A percentile compares a stretch with the other conserved stretches of the same genome.
phyloP scores from a whole-genome alignment of 2,888 invertebrate species.

The Tridacna crocea region DNA sequence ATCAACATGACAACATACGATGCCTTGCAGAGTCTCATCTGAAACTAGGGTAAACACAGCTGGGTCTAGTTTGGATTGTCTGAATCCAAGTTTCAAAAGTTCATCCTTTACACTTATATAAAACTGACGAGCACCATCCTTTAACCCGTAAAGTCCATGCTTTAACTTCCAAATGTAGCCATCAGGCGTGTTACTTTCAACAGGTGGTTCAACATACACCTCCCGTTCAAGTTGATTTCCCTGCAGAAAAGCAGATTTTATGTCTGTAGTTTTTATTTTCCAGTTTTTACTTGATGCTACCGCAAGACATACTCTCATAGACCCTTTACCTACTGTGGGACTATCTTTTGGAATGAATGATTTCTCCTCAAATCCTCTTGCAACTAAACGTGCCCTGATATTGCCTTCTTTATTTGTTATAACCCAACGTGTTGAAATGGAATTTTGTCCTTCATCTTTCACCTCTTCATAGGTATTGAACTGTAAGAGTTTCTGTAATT shows the following conservation, averaged over 20 bases:
- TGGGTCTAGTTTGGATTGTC: neutral
- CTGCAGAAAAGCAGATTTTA: slow-evolving; percentile 63
- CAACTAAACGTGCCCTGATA: too few species aligned
- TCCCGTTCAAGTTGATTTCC: slow-evolving; percentile 53
- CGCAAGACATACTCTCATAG: slow-evolving; percentile 44
- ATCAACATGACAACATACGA: neutral
- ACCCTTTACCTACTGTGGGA: slow-evolving; percentile 48
- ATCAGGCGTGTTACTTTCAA: slow-evolving; percentile 32
- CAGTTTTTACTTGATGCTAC: slow-evolving; percentile 38
- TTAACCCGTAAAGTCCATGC: neutral
- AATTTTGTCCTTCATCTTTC: slow-evolving; percentile 27
- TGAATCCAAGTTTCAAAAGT: neutral
- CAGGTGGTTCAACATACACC: slow-evolving; percentile 52
- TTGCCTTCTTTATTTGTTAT: slow-evolving; percentile 25
- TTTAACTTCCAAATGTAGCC: slow-evolving; percentile 15
- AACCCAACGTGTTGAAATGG: slow-evolving; percentile 39
- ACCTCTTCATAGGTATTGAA: slow-evolving; percentile 50
- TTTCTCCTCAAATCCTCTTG: slow-evolving; percentile 38
- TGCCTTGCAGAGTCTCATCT: neutral
- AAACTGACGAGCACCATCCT: neutral
- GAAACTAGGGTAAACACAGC: neutral
- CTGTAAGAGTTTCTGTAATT: slow-evolving; percentile 40
- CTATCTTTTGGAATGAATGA: slow-evolving; percentile 31
- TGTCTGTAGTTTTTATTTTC: slow-evolving; percentile 54
- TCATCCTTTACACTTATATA: neutral